These are phyloP conservation scores for Dascyllus trimaculatus DNA, from an alignment of 2,113 vertebrate species.

Conservation along the genomic window DNA sequence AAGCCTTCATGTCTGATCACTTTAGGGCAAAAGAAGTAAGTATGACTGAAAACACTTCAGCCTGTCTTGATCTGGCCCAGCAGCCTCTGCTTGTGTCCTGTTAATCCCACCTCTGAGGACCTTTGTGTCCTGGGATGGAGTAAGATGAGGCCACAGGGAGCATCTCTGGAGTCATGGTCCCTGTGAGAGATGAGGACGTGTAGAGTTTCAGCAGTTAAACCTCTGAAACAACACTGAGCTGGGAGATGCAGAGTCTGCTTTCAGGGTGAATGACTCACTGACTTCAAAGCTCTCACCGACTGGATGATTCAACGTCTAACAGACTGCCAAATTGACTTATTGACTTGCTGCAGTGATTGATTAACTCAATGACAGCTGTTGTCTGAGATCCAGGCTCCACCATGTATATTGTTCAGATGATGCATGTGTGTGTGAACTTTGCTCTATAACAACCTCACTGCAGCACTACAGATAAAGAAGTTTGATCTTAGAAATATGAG, in stretches of 20 bases:
- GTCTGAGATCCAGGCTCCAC: not conserved
- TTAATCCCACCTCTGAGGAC: constrained; percentile 4
- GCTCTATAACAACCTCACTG: constrained; percentile 23
- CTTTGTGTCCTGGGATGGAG: not conserved
- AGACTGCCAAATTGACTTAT: constrained; percentile 17
- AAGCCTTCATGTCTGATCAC: constrained; percentile 4
- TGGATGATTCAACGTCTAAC: constrained; percentile 12
- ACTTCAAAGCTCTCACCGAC: not conserved
- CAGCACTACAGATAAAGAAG: constrained; percentile 10
- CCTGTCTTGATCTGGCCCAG: not conserved
- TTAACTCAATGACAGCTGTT: constrained; percentile 34
- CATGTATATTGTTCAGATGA: not conserved
- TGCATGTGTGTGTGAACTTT: constrained; percentile 26
- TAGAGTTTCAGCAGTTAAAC: constrained; percentile 48
- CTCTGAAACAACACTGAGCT: constrained; percentile 35
- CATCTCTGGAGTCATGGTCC: constrained; percentile 18
- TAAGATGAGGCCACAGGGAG: constrained; percentile 31
- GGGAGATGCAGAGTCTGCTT: constrained; percentile 29
- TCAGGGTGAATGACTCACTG: constrained; percentile 31
- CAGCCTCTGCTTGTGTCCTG: not conserved
- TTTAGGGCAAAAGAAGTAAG: constrained; percentile 10
- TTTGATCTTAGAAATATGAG: constrained; percentile 11
- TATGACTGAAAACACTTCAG: constrained; percentile 17
- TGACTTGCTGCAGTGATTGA: constrained; percentile 39
- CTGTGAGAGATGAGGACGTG: constrained; percentile 30